These are phyloP conservation scores for Sussaba pulchella DNA, from an alignment of 2,888 invertebrate genomes.

Conservation along the genomic window DNA sequence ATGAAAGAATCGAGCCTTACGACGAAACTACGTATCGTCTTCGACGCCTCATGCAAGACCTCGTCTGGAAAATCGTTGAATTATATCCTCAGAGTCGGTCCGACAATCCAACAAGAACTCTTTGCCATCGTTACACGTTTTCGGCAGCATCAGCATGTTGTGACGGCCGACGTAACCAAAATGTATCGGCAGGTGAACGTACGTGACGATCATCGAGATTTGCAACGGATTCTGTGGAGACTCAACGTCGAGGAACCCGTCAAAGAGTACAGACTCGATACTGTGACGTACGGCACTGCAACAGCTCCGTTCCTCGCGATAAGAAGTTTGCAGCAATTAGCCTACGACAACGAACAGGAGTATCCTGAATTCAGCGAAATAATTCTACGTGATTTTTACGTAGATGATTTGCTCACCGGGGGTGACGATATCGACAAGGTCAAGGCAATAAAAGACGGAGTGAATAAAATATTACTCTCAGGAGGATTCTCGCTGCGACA, in stretches of 20 bases:
- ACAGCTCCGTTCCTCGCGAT: constrained; percentile 57
- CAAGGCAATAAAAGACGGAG: constrained; percentile 8
- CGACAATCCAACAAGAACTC: constrained; percentile 70
- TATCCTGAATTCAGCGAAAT: constrained; percentile 29
- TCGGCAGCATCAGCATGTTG: constrained; percentile 30
- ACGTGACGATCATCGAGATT: constrained; percentile 35
- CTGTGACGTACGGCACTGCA: constrained; percentile 55
- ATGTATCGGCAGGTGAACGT: constrained; percentile 61
- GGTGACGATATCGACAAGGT: not conserved
- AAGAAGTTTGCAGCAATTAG: constrained; percentile 46
- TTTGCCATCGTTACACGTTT: constrained; percentile 63
- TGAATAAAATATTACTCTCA: constrained; percentile 10
- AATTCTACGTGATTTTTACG: constrained; percentile 35
- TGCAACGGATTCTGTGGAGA: constrained; percentile 59
- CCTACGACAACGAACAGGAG: constrained; percentile 10
- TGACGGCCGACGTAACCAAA: constrained; percentile 61
- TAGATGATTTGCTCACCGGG: constrained; percentile 33
- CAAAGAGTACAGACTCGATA: too few relatives aligned
- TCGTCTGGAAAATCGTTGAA: constrained; percentile 52
- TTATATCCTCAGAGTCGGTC: constrained; percentile 67
- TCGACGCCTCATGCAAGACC: too few relatives aligned
- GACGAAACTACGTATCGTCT: too few relatives aligned
- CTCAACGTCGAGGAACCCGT: not conserved
- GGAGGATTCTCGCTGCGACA: constrained; percentile 28
- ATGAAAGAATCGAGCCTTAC: constrained; percentile 60